Evolutionary conservation across 1,140 invertebrate species (phyloP).

Genomic region (Anastrepha obliqua): DNA sequence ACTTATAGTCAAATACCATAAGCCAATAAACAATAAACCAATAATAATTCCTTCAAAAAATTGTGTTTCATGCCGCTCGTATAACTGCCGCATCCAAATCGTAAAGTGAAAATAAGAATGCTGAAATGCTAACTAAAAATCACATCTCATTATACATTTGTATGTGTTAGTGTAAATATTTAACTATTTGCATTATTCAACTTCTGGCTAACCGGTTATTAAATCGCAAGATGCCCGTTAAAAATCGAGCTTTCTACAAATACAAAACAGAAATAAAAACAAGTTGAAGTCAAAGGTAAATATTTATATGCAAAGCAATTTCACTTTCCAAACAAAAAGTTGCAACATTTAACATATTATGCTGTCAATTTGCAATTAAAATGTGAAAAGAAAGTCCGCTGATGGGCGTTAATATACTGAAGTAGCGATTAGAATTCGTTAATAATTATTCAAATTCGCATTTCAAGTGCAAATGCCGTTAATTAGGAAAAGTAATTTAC

Average conservation of each 20-base stretch:
- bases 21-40: too few relatives aligned
- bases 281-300: neutral
- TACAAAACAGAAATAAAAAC: neutral
- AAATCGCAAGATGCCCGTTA: neutral
- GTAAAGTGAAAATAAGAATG: too few relatives aligned
- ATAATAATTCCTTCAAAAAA: too few relatives aligned
- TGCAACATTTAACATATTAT: neutral
- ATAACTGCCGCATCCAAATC: too few relatives aligned
- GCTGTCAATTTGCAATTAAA: neutral
- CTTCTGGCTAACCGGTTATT: neutral
- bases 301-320: neutral
- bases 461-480: neutral
- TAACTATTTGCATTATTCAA: neutral
- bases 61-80: too few relatives aligned
- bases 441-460: neutral
- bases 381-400: neutral
- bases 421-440: neutral
- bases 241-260: neutral
- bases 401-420: neutral
- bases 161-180: neutral
- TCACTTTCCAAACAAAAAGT: neutral
- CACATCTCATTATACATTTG: neutral
- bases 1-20: too few relatives aligned
- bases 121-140: too few relatives aligned
- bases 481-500: neutral